Evolutionary conservation across 2,797 vertebrate genomes (phyloP).

Genomic region (Holocentrus rufus): DNA sequence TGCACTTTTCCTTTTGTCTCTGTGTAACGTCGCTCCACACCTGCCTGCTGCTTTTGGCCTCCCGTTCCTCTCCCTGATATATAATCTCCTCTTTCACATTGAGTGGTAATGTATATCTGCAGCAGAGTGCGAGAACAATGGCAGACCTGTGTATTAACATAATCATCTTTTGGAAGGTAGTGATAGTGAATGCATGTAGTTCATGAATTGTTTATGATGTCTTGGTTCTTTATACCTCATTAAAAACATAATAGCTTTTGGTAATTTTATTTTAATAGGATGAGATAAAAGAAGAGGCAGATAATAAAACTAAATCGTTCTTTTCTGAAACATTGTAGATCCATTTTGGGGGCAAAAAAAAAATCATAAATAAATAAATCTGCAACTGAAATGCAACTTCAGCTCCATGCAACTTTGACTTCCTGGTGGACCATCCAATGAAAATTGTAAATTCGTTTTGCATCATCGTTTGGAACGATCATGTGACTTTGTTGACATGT

Average conservation of each 20-base stretch:
- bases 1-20: conserved; percentile 61
- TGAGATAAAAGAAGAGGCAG: not conserved
- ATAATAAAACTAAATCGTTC: not conserved
- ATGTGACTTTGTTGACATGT: too few relatives aligned
- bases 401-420: too few relatives aligned
- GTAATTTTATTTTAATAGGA: not conserved
- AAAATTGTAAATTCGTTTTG: too few relatives aligned
- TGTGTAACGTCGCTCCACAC: conserved; percentile 59
- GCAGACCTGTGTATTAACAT: conserved; percentile 23
- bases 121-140: conserved; percentile 60
- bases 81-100: conserved; percentile 55
- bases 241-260: not conserved
- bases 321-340: too few relatives aligned
- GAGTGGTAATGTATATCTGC: conserved; percentile 50
- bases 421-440: too few relatives aligned
- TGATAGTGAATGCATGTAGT: conserved; percentile 26
- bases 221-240: conserved; percentile 6
- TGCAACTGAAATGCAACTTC: too few relatives aligned
- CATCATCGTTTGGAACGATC: too few relatives aligned
- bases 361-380: too few relatives aligned
- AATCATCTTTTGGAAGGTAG: conserved; percentile 29
- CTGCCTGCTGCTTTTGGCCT: conserved; percentile 33
- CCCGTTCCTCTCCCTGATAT: conserved; percentile 37
- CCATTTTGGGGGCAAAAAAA: too few relatives aligned
- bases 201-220: not conserved